These are phyloP conservation scores for Heliconius erato DNA, from an alignment of 2,888 invertebrate species.

Conservation along the genomic window DNA sequence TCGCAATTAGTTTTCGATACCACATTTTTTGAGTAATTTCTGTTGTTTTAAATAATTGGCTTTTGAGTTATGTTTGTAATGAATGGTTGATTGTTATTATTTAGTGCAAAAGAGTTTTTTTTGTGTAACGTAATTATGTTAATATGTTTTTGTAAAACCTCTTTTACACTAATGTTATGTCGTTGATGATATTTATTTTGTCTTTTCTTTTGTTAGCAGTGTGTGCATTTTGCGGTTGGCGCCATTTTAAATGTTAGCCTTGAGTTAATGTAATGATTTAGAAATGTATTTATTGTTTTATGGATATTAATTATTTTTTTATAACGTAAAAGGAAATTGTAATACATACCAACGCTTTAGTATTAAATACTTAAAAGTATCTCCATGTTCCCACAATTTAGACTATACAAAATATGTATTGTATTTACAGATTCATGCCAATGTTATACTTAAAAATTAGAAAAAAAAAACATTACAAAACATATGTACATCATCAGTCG, in stretches of 20 bases:
- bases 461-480: background rate
- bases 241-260: conserved; percentile 47
- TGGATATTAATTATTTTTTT: background rate
- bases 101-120: conserved; percentile 27
- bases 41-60: conserved; percentile 2
- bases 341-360: conserved; percentile 21
- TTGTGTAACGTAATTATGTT: background rate
- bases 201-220: conserved; percentile 18
- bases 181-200: background rate
- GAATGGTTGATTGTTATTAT: conserved; percentile 5
- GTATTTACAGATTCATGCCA: conserved; percentile 21
- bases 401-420: background rate
- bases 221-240: conserved; percentile 54
- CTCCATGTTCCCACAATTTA: conserved; percentile 7
- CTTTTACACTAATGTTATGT: background rate
- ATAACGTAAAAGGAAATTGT: background rate
- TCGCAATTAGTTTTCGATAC: conserved; percentile 38
- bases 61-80: conserved; percentile 22
- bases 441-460: background rate
- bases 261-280: conserved; percentile 20
- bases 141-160: conserved; percentile 1
- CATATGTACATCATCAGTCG: conserved; percentile 10
- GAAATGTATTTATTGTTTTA: background rate
- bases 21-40: conserved; percentile 40
- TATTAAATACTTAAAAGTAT: background rate